Evolutionary conservation across 35 echinoderm and acorn worm genomes (phyloP).

Genomic region (Ophioderma brevispina): DNA sequence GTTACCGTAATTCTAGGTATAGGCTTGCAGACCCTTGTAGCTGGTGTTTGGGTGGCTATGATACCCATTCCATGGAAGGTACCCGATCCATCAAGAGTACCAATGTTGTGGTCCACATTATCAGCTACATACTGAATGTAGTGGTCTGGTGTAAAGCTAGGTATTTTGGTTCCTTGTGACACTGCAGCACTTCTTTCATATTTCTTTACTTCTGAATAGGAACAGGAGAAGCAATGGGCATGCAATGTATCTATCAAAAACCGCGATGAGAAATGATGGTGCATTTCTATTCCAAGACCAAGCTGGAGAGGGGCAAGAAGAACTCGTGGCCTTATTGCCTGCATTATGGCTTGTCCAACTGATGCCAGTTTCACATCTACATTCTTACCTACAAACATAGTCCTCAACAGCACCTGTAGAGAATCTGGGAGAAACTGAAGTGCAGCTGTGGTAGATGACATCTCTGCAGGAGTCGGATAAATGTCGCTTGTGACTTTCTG

Average conservation of each 20-base stretch:
- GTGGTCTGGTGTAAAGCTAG: not conserved
- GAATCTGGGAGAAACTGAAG: not conserved
- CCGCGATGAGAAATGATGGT: constrained; percentile 57
- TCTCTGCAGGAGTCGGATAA: not conserved
- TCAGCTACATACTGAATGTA: constrained; percentile 59
- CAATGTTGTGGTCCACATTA: constrained; percentile 76
- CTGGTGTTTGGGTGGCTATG: constrained; percentile 51
- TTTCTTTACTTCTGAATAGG: constrained; percentile 33
- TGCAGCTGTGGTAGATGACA: not conserved
- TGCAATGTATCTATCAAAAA: constrained; percentile 59
- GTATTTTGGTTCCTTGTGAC: constrained; percentile 25
- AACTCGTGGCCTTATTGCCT: constrained; percentile 48
- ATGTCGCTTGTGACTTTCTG: not conserved
- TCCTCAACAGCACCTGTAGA: not conserved
- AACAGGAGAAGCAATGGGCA: constrained; percentile 19
- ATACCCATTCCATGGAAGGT: too few species aligned
- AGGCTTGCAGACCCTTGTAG: not conserved
- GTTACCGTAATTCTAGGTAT: not conserved
- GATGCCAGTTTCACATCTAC: not conserved
- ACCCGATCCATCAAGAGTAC: constrained; percentile 52
- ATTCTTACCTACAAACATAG: not conserved
- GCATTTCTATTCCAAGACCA: constrained; percentile 64
- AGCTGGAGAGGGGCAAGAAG: constrained; percentile 65
- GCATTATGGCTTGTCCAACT: constrained; percentile 76
- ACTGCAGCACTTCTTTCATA: constrained; percentile 54